A percentile compares a stretch with the other conserved stretches of the same genome.
Evolutionary conservation across 2,797 vertebrate species (phyloP).

Genomic region (Danio kyathit): DNA sequence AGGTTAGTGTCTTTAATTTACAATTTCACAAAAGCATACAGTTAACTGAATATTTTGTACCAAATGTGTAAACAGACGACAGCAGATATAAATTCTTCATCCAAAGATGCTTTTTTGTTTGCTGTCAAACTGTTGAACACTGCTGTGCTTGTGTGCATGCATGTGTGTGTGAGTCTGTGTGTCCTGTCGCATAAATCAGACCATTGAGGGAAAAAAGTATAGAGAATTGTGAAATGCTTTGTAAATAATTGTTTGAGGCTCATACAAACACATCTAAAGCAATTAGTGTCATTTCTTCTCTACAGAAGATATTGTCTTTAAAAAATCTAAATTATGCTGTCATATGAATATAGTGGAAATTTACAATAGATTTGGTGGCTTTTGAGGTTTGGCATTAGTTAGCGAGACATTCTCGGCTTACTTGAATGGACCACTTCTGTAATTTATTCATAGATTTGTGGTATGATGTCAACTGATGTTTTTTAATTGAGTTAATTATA

Average conservation of each 20-base stretch:
- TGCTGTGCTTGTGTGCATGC: no score
- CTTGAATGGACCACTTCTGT: neutral
- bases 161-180: no score
- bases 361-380: slow-evolving; percentile 18
- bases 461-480: neutral
- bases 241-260: slow-evolving; percentile 14
- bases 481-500: neutral
- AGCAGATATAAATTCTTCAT: no score
- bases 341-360: neutral
- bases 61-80: no score
- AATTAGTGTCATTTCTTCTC: slow-evolving; percentile 16
- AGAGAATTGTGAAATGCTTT: slow-evolving; percentile 1
- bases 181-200: neutral
- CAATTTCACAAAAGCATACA: no score
- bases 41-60: no score
- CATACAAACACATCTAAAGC: slow-evolving; percentile 7
- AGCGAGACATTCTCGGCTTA: neutral
- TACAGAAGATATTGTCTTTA: neutral
- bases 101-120: no score
- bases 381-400: neutral
- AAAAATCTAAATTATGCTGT: neutral
- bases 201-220: slow-evolving; percentile 17
- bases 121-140: no score
- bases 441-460: neutral
- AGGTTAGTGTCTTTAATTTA: no score